phyloP scores from a whole-genome alignment of 2,888 invertebrate genomes.

The Marasmarcha lunaedactyla region DNA sequence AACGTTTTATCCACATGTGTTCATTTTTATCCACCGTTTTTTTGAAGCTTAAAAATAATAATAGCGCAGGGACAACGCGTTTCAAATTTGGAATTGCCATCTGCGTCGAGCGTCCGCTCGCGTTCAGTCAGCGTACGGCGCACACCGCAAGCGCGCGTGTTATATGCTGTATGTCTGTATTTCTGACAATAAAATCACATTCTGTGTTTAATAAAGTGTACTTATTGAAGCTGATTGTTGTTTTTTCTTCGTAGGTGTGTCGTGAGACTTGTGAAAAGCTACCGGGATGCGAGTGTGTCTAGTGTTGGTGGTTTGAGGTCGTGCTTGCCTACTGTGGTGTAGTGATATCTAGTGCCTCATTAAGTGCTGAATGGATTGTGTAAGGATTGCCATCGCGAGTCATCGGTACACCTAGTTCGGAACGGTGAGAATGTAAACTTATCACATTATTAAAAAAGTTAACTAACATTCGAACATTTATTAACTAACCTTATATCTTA shows the following conservation, averaged over 20 bases:
- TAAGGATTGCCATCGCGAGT: constrained; percentile 64
- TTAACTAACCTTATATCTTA: too few species aligned
- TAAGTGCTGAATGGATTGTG: constrained; percentile 64
- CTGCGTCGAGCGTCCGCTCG: constrained; percentile 3
- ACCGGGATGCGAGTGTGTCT: constrained; percentile 55
- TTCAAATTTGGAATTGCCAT: constrained; percentile 29
- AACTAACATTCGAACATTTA: too few species aligned
- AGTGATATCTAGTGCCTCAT: constrained; percentile 56
- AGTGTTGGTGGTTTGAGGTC: constrained; percentile 61
- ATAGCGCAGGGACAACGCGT: constrained; percentile 34
- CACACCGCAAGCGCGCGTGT: constrained; percentile 31
- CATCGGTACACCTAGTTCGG: constrained; percentile 59
- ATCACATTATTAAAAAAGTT: too few species aligned
- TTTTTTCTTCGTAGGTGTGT: constrained; percentile 56
- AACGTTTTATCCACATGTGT: too few species aligned
- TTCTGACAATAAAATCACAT: constrained; percentile 33
- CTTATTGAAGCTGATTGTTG: constrained; percentile 40
- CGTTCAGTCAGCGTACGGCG: constrained; percentile 46
- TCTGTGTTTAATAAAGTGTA: constrained; percentile 34
- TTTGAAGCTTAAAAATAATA: constrained; percentile 43
- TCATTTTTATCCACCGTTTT: constrained; percentile 33
- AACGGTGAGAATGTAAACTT: constrained; percentile 41
- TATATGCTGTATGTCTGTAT: constrained; percentile 12
- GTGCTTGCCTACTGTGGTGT: constrained; percentile 51
- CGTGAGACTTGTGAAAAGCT: constrained; percentile 18